These are phyloP conservation scores for Gallinago paraguaiae DNA, from an alignment of 2,113 vertebrate species.

Conservation along the genomic window DNA sequence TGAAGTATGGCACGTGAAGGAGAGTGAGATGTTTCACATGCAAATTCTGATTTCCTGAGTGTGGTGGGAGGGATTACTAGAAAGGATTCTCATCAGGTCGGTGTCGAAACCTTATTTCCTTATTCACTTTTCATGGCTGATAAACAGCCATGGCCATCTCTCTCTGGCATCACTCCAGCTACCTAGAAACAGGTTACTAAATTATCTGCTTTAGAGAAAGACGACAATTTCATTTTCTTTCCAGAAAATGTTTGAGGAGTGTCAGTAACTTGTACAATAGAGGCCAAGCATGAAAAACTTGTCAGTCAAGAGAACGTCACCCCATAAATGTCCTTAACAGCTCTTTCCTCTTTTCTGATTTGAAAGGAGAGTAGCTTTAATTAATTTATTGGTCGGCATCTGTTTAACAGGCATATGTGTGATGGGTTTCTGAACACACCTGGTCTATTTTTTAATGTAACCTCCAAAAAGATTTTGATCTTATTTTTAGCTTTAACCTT, in stretches of 20 bases:
- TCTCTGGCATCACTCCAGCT: neutral
- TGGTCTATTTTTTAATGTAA: slow-evolving; percentile 20
- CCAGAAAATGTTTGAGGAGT: neutral
- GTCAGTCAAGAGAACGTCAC: slow-evolving; percentile 14
- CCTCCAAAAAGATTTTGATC: slow-evolving; percentile 9
- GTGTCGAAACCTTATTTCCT: neutral
- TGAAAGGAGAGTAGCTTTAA: slow-evolving; percentile 26
- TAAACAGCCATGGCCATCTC: neutral
- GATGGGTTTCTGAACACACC: slow-evolving; percentile 30
- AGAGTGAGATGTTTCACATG: neutral
- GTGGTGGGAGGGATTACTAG: neutral
- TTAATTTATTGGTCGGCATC: slow-evolving; percentile 58
- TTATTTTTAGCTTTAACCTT: slow-evolving; percentile 63
- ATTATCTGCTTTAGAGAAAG: neutral
- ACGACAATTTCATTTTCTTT: neutral
- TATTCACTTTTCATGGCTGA: neutral
- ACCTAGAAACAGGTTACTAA: neutral
- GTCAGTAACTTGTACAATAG: neutral
- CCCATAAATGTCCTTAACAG: slow-evolving; percentile 49
- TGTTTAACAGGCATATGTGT: slow-evolving; percentile 36
- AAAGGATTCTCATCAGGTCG: neutral
- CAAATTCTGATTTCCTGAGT: neutral
- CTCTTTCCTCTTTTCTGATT: slow-evolving; percentile 53
- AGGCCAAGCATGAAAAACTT: slow-evolving; percentile 72
- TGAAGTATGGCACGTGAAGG: neutral